A percentile compares a stretch with the other conserved stretches of the same genome.
phyloP scores from a whole-genome alignment of 2,113 vertebrate genomes.

The Hydrochoerus hydrochaeris region DNA sequence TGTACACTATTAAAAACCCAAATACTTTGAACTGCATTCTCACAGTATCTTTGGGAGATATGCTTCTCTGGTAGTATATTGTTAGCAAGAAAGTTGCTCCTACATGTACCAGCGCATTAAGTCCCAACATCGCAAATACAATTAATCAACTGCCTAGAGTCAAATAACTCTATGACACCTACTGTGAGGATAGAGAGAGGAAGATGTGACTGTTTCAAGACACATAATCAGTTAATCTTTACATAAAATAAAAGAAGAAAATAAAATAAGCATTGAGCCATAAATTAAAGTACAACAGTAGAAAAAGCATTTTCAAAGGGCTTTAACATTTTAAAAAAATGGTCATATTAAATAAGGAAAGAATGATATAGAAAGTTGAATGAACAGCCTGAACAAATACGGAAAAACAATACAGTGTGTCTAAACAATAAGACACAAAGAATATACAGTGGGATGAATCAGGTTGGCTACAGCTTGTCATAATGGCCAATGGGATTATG shows the following conservation, averaged over 20 bases:
- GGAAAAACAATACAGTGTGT: not conserved
- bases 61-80: not conserved
- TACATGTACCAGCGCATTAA: not conserved
- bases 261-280: not conserved
- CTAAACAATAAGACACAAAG: not conserved
- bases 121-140: not conserved
- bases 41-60: not conserved
- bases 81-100: not conserved
- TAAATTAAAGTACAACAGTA: not conserved
- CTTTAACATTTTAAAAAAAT: constrained; percentile 6
- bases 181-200: not conserved
- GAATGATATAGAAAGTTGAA: not conserved
- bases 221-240: constrained; percentile 8
- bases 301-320: not conserved
- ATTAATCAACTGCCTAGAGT: not conserved
- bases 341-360: not conserved
- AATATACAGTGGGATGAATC: not conserved
- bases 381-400: not conserved
- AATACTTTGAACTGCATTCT: not conserved
- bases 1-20: not conserved
- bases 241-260: not conserved
- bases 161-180: not conserved
- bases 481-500: not conserved
- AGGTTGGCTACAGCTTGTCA: not conserved
- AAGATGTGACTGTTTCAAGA: not conserved